A percentile compares a stretch with the other conserved stretches of the same genome.
phyloP scores from a whole-genome alignment of 64 coral and sea anemone species.

The Dendrophyllia cribrosa region DNA sequence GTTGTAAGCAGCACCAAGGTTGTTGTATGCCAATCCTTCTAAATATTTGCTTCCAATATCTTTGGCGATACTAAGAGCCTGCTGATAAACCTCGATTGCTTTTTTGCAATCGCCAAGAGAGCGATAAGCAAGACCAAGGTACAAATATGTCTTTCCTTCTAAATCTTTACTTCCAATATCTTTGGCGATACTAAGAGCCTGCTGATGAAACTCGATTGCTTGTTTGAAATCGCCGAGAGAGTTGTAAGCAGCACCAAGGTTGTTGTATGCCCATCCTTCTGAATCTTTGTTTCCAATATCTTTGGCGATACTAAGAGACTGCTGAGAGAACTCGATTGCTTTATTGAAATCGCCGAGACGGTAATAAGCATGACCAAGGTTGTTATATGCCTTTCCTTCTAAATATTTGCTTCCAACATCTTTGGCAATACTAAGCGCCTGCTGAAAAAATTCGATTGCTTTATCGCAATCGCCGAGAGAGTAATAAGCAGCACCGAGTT shows the following conservation, averaged over 20 bases:
- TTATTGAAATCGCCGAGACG: not conserved
- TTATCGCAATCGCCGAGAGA: not conserved
- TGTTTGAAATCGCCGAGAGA: not conserved
- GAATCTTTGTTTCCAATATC: not conserved
- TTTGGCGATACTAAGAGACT: constrained; percentile 6
- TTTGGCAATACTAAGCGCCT: not conserved
- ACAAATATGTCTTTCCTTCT: not conserved
- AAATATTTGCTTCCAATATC: not conserved
- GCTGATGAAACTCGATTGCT: constrained; percentile 4
- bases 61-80: not conserved
- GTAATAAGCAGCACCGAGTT: constrained; percentile 4
- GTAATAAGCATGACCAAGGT: not conserved
- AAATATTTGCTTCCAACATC: not conserved
- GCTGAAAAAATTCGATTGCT: not conserved
- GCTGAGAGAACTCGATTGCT: not conserved
- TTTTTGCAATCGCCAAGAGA: not conserved
- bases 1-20: not conserved
- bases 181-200: not conserved
- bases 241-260: not conserved
- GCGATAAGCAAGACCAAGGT: not conserved
- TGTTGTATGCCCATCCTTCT: not conserved
- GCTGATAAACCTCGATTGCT: not conserved
- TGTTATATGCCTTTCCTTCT: not conserved
- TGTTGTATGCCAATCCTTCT: not conserved
- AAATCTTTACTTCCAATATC: not conserved